These are phyloP conservation scores for Megastigmus dorsalis DNA, from an alignment of 2,888 invertebrate genomes.

Conservation along the genomic window DNA sequence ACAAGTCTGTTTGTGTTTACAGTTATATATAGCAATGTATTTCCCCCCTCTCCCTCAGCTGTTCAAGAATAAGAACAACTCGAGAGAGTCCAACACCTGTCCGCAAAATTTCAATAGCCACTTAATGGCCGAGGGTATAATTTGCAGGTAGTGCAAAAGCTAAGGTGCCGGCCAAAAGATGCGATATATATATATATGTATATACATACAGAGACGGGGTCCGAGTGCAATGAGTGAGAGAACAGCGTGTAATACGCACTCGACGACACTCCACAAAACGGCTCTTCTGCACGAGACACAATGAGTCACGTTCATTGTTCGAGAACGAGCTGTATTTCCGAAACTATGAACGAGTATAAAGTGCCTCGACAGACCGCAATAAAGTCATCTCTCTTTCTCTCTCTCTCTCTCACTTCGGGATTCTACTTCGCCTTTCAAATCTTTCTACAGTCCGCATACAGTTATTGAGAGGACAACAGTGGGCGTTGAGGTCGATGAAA, in stretches of 20 bases:
- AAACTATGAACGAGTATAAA: constrained; percentile 25
- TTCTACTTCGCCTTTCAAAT: background rate
- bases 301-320: constrained; percentile 20
- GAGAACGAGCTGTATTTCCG: constrained; percentile 5
- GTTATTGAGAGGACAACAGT: no score
- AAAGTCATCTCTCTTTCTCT: constrained; percentile 24
- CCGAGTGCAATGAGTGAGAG: background rate
- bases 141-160: background rate
- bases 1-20: no score
- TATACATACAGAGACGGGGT: background rate
- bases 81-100: no score
- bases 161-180: background rate
- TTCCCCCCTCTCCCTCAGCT: no score
- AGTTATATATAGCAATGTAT: no score
- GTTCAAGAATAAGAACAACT: no score
- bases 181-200: no score
- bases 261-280: background rate
- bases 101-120: no score
- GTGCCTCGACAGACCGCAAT: constrained; percentile 3
- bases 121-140: no score
- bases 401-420: no score
- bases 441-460: background rate
- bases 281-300: background rate
- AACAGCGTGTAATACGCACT: no score
- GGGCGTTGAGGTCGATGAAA: background rate